Conservation (phyloP, 2,797 vertebrate genomes). For the Phrynocephalus guinanensis region DNA sequence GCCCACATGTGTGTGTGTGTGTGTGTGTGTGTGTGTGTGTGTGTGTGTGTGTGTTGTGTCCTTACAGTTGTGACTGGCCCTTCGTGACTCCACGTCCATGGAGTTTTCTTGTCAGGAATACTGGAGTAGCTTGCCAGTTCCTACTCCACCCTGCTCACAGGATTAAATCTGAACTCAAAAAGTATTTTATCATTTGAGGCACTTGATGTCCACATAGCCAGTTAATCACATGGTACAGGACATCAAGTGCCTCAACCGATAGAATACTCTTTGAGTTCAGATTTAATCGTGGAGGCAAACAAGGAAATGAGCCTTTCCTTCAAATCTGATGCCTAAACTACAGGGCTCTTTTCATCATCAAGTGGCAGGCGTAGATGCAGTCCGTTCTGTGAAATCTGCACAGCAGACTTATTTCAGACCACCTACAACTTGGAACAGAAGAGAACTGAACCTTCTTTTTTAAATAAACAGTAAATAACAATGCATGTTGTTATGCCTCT, state of each 20-base stretch:
- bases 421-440: too few relatives aligned
- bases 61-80: too few relatives aligned
- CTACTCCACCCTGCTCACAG: neutral
- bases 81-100: too few relatives aligned
- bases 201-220: neutral
- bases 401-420: too few relatives aligned
- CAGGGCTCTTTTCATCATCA: neutral
- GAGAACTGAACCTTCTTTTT: too few relatives aligned
- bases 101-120: too few relatives aligned
- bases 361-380: neutral
- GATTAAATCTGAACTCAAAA: slow-evolving; percentile 16
- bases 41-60: too few relatives aligned
- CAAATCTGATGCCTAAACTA: neutral
- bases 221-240: neutral
- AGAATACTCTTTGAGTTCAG: neutral
- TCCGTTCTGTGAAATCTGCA: neutral
- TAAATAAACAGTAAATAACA: too few relatives aligned
- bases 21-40: too few relatives aligned
- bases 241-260: neutral
- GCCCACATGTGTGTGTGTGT: neutral
- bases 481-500: too few relatives aligned
- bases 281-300: slow-evolving; percentile 12
- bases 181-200: neutral
- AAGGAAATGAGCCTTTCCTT: neutral
- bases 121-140: too few relatives aligned